These are phyloP conservation scores for Pyrrhosoma nymphula DNA, from an alignment of 2,888 invertebrate species.

Conservation along the genomic window DNA sequence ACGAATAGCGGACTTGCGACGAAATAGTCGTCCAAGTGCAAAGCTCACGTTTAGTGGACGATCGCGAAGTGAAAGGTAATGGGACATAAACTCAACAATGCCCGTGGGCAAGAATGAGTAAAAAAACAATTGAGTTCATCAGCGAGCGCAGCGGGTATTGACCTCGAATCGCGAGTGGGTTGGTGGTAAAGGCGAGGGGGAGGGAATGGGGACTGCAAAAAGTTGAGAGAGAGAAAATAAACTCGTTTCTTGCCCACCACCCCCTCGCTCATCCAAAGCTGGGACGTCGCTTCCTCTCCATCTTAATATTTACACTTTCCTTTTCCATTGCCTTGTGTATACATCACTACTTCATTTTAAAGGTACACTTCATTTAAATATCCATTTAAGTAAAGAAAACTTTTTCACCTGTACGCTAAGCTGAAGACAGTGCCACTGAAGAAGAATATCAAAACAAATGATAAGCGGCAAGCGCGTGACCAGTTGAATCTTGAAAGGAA, in stretches of 20 bases:
- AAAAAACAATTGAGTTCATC: conserved; percentile 1
- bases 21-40: too few relatives aligned
- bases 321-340: too few relatives aligned
- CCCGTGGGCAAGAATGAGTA: not conserved
- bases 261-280: not conserved
- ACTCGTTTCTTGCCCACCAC: not conserved
- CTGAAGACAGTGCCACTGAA: too few relatives aligned
- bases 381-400: too few relatives aligned
- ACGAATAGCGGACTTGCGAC: too few relatives aligned
- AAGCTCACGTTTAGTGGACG: not conserved
- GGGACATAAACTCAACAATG: not conserved
- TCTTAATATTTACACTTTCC: not conserved
- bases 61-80: not conserved
- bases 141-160: not conserved
- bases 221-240: not conserved
- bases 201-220: not conserved
- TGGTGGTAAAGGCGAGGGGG: not conserved
- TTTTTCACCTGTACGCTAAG: too few relatives aligned
- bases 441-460: too few relatives aligned
- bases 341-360: not conserved
- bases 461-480: too few relatives aligned
- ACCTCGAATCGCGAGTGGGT: not conserved
- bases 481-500: too few relatives aligned
- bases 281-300: not conserved
- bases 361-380: too few relatives aligned